A percentile compares a stretch with the other conserved stretches of the same genome.
phyloP scores from a whole-genome alignment of 2,888 invertebrate species.

The Mesorhabditis sp. region DNA sequence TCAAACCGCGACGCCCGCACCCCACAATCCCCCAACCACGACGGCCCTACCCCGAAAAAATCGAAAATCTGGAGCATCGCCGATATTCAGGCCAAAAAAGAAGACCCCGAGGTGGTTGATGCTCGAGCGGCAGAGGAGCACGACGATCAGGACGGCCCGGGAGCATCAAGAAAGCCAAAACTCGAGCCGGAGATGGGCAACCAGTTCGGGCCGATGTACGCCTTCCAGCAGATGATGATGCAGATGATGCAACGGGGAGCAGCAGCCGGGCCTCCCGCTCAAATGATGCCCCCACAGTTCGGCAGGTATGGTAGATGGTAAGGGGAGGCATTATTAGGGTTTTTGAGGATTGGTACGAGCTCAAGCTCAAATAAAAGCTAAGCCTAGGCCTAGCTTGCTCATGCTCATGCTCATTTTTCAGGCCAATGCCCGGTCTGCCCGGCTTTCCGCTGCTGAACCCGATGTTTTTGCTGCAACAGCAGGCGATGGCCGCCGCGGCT shows the following conservation, averaged over 20 bases:
- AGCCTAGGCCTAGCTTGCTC: no score
- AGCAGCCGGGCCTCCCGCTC: not conserved
- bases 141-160: not conserved
- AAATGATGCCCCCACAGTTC: not conserved
- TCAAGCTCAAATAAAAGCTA: no score
- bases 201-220: not conserved
- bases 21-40: conserved; percentile 11
- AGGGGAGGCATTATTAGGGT: no score
- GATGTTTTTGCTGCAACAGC: conserved; percentile 7
- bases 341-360: no score
- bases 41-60: conserved; percentile 17
- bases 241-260: not conserved
- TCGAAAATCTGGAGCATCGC: conserved; percentile 55
- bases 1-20: not conserved
- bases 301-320: no score
- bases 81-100: conserved; percentile 23
- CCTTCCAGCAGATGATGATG: not conserved
- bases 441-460: conserved; percentile 1
- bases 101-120: conserved; percentile 7
- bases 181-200: no score
- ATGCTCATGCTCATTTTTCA: not conserved
- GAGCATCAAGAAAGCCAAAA: not conserved
- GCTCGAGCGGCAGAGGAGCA: not conserved
- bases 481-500: not conserved
- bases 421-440: not conserved